phyloP scores from a whole-genome alignment of 2,797 vertebrate genomes.

The Platyrinchus mystaceus region DNA sequence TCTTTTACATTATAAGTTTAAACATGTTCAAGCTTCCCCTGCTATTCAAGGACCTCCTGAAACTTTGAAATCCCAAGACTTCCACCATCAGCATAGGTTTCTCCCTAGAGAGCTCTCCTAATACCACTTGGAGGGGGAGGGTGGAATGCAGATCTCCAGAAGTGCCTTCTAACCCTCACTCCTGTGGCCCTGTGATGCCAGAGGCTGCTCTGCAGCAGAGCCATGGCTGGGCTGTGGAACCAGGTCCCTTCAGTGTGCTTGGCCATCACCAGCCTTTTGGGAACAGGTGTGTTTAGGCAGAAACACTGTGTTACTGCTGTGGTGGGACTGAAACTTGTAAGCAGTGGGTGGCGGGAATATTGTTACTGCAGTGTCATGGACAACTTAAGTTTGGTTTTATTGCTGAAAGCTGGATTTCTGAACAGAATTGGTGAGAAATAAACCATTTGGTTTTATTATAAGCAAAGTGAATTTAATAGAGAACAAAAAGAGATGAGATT shows the following conservation, averaged over 20 bases:
- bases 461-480: no score
- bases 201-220: not conserved
- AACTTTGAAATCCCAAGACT: not conserved
- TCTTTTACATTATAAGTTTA: not conserved
- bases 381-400: not conserved
- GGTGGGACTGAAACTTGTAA: not conserved
- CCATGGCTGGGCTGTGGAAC: not conserved
- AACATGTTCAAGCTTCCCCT: not conserved
- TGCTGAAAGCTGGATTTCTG: not conserved
- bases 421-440: no score
- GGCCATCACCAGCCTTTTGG: not conserved
- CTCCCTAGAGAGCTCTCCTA: not conserved
- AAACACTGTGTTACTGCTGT: not conserved
- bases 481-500: no score
- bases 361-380: not conserved
- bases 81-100: not conserved
- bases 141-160: not conserved
- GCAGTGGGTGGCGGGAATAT: not conserved
- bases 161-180: not conserved
- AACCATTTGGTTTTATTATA: no score
- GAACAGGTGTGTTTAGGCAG: not conserved
- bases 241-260: accelerated
- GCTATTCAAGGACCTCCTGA: not conserved
- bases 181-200: not conserved
- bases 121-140: not conserved